Base-by-base conservation (phyloP, 37 sponge, comb jelly and placozoan genomes). In the Crambe crambe region DNA sequence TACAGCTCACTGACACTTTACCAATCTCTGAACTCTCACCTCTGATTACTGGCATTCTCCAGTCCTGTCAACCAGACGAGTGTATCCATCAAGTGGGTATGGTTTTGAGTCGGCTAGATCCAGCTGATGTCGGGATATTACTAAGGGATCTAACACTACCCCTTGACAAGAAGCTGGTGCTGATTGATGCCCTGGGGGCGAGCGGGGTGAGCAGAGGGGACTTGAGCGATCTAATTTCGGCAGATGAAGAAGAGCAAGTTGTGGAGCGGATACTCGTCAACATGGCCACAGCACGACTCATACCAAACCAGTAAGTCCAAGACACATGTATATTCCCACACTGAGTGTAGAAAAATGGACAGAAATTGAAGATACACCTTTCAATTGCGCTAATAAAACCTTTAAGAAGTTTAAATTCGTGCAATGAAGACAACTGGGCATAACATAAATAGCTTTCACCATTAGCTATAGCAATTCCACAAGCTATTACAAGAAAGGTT, bases 131-230 rank as follows among this genome's bases (percentile, higher is more conserved):
- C 37, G 27, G 68, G 8, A 68, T 6, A 35, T 37, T 68, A 5
- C 12, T 68, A 15, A 12, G 38, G 3, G 40, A 27, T 10, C 68
- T 29, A 26, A 56, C 44, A 26, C 15, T 27, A 8, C 51, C 15
- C 31, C 8, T 5, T 3, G 44, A 72, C 29, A 27, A 42, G 42
- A 41, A 37, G 32, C 12, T 68, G 6, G 6, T 73, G 17, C 74
- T 73, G 29, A 47, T 73, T 30, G 57, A 73, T 73, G 74, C 57
- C 21, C 56, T 73, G 71, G 71, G 35, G 42, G 42, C 71, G 35
- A 37, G 42, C 1, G 42, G 42, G 2, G 3, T 70, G 17, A 40
- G 23, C 42, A 37, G 40, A 18, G 23, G 42, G 12, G 71, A 20
- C 38, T 42, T 70, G 71, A 3, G 21, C 21, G 61, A 22, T 9